Evolutionary conservation across 2,113 vertebrate species (phyloP).

Genomic region (Pao palembangensis): DNA sequence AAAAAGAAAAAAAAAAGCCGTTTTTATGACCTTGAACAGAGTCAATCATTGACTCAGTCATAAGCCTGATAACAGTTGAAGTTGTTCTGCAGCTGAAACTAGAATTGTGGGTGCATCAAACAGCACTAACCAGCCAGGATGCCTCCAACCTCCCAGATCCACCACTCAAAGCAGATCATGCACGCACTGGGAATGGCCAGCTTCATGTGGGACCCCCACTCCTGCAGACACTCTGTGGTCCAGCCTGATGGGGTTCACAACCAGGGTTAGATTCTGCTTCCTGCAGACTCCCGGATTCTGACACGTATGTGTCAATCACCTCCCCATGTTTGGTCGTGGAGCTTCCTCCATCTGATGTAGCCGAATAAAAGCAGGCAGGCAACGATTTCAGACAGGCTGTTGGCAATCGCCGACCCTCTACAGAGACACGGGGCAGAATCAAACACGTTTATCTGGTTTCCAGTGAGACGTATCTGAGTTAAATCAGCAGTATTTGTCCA

Average conservation of each 20-base stretch:
- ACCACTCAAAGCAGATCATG: conserved; percentile 3
- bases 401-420: conserved; percentile 87
- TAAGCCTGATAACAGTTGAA: too few species aligned
- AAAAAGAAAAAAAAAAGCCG: background rate
- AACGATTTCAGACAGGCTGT: conserved; percentile 78
- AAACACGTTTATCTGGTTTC: background rate
- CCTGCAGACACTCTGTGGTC: background rate
- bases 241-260: background rate
- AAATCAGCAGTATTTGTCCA: conserved; percentile 53
- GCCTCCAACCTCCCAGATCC: conserved; percentile 1
- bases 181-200: background rate
- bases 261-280: background rate
- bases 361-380: conserved; percentile 57
- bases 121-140: conserved; percentile 18
- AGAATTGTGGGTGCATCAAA: background rate
- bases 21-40: background rate
- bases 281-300: background rate
- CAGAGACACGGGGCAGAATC: conserved; percentile 8
- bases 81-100: too few species aligned
- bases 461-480: background rate
- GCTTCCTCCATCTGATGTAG: conserved; percentile 2
- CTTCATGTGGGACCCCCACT: conserved; percentile 2
- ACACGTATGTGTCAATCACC: conserved; percentile 8
- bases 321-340: background rate
- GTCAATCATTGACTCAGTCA: too few species aligned